A percentile compares a stretch with the other conserved stretches of the same genome.
These are phyloP conservation scores for Chromobotia macracanthus DNA, from an alignment of 2,797 vertebrate genomes.

Conservation along the genomic window DNA sequence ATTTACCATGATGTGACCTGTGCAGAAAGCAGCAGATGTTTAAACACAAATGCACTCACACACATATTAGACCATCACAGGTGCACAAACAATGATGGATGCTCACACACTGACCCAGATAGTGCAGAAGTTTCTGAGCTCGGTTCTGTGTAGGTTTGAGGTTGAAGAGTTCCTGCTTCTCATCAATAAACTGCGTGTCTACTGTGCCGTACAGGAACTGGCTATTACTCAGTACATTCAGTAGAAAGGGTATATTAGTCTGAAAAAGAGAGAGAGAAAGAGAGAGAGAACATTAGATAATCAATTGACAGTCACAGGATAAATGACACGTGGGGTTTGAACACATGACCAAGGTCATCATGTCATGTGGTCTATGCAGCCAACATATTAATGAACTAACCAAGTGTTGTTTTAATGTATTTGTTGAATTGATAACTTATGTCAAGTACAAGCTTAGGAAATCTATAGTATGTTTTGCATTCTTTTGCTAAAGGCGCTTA, in stretches of 20 bases:
- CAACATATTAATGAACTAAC: neutral
- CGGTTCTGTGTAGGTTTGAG: slow-evolving; percentile 89
- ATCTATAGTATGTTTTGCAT: too few species aligned
- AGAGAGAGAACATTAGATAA: slow-evolving; percentile 58
- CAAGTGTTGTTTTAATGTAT: neutral
- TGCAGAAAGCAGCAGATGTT: slow-evolving; percentile 36
- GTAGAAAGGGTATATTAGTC: slow-evolving; percentile 97
- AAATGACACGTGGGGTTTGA: neutral
- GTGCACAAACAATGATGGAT: slow-evolving; percentile 14
- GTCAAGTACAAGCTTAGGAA: neutral
- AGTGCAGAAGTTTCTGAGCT: slow-evolving; percentile 92
- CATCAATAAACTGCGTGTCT: slow-evolving; percentile 95
- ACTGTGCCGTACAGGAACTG: slow-evolving; percentile 90
- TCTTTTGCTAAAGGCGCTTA: too few species aligned
- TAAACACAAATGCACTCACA: slow-evolving; percentile 23
- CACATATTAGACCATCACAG: slow-evolving; percentile 25
- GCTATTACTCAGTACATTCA: slow-evolving; percentile 89
- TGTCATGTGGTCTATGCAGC: neutral
- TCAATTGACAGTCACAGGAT: neutral
- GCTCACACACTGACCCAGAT: slow-evolving; percentile 76
- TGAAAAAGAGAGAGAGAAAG: slow-evolving; percentile 68
- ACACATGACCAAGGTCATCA: neutral
- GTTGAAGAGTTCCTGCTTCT: slow-evolving; percentile 92
- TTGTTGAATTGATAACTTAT: neutral
- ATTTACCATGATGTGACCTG: slow-evolving; percentile 94